These are phyloP conservation scores for Bovichtus diacanthus DNA, from an alignment of 2,797 vertebrate species.

Conservation along the genomic window DNA sequence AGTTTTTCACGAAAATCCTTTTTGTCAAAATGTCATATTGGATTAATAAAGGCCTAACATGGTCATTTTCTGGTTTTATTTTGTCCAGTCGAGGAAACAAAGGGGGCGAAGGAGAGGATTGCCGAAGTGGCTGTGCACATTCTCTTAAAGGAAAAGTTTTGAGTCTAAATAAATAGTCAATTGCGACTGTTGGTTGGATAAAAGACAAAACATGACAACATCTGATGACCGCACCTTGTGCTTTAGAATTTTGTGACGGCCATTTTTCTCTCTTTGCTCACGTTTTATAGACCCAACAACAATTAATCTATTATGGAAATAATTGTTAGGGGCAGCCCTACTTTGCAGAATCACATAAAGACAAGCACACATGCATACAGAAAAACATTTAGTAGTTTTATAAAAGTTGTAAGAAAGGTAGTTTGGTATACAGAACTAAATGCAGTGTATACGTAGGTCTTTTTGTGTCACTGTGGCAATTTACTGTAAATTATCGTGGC, in stretches of 20 bases:
- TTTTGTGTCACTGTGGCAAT: too few relatives aligned
- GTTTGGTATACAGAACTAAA: too few relatives aligned
- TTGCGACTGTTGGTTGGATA: background rate
- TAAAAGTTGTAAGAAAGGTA: too few relatives aligned
- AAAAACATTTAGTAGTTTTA: too few relatives aligned
- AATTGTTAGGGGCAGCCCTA: too few relatives aligned
- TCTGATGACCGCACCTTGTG: background rate
- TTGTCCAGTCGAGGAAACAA: constrained; percentile 35
- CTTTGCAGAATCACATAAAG: too few relatives aligned
- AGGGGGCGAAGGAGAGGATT: constrained; percentile 17
- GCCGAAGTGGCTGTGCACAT: background rate
- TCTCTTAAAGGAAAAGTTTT: background rate
- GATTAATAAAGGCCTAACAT: constrained; percentile 61
- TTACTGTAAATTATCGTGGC: too few relatives aligned
- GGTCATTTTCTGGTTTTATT: constrained; percentile 39
- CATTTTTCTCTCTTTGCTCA: background rate
- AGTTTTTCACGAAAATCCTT: constrained; percentile 65
- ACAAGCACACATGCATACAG: too few relatives aligned
- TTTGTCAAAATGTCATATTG: constrained; percentile 76
- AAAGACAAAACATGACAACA: background rate
- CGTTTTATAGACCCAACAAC: background rate
- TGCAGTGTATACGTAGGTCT: too few relatives aligned
- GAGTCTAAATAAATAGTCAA: background rate
- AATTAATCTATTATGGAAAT: background rate
- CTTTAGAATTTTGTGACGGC: background rate